Evolutionary conservation across 2,888 invertebrate genomes (phyloP).

Genomic region (Pardosa pseudoannulata): DNA sequence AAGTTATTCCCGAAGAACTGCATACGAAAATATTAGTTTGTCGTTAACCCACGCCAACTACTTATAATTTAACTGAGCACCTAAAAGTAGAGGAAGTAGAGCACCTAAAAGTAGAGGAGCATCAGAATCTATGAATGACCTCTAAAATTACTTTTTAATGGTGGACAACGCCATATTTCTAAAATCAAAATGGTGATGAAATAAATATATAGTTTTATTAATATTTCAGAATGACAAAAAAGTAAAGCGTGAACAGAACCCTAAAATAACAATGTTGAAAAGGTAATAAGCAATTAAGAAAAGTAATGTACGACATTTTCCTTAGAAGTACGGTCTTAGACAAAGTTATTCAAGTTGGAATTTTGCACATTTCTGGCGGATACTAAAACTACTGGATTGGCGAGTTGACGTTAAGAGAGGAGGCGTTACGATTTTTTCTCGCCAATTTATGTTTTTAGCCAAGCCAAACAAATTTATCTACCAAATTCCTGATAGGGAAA

Average conservation of each 20-base stretch:
- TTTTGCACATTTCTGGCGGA: too few species aligned
- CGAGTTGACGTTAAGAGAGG: too few species aligned
- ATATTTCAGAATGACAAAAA: neutral
- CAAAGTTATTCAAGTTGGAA: too few species aligned
- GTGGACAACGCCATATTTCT: neutral
- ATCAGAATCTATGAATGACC: constrained; percentile 12
- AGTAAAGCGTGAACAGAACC: constrained; percentile 1
- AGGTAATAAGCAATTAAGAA: neutral
- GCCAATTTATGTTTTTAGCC: too few species aligned
- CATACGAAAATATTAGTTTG: constrained; percentile 14
- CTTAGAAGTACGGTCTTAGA: too few species aligned
- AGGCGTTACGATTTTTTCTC: too few species aligned
- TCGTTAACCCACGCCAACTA: neutral
- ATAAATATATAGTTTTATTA: constrained; percentile 11
- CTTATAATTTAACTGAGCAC: constrained; percentile 15
- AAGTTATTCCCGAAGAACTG: constrained; percentile 1
- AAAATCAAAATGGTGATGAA: constrained; percentile 20
- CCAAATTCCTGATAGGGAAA: too few species aligned
- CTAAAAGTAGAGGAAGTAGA: constrained; percentile 24
- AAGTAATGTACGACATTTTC: constrained; percentile 12
- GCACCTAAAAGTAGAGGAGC: constrained; percentile 13
- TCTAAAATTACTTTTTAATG: constrained; percentile 3
- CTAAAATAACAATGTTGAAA: neutral
- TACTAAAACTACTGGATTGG: too few species aligned
- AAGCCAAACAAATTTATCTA: too few species aligned